phyloP scores from a whole-genome alignment of 2,113 vertebrate species.

The Rhinopomastus cyanomelas region DNA sequence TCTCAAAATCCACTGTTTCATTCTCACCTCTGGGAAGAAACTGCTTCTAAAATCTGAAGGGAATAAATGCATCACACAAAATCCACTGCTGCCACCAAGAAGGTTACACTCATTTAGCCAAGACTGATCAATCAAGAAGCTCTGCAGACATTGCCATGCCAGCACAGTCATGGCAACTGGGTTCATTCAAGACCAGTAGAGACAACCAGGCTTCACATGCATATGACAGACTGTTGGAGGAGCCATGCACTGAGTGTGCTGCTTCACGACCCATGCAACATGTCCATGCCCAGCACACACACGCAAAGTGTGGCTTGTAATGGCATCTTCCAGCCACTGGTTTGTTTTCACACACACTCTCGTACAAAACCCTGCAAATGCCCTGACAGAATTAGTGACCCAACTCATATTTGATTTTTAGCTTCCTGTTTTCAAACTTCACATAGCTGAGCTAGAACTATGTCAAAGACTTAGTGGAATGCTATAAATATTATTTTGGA shows the following conservation, averaged over 20 bases:
- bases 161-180: neutral
- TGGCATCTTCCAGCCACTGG: too few species aligned
- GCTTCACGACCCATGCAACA: neutral
- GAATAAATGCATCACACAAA: neutral
- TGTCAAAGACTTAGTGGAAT: neutral
- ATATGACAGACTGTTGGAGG: neutral
- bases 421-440: neutral
- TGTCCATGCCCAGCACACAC: neutral
- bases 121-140: neutral
- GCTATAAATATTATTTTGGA: neutral
- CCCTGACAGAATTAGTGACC: neutral
- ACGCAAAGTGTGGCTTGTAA: neutral
- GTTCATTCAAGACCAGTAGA: neutral
- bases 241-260: rapidly evolving
- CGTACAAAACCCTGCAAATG: neutral
- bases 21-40: neutral
- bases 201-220: neutral
- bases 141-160: neutral
- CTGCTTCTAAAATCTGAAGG: neutral
- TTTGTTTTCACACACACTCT: neutral
- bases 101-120: neutral
- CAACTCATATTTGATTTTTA: neutral
- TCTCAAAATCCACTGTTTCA: neutral
- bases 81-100: neutral
- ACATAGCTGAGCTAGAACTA: neutral